Base-by-base conservation (phyloP, 2,797 vertebrate species). In the Macropodus opercularis region DNA sequence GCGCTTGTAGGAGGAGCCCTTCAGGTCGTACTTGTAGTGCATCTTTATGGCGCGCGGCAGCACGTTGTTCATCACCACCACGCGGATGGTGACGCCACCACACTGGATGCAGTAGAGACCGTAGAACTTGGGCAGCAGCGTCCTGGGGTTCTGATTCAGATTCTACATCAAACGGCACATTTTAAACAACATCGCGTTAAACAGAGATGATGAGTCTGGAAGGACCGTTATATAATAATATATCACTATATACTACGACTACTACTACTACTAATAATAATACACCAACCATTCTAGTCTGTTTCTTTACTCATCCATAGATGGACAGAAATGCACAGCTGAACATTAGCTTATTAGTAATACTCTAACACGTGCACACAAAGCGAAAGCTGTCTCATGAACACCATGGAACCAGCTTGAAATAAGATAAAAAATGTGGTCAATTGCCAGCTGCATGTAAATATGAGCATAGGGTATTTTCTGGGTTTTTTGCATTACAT, bases 31-130 rank as follows among this genome's bases (percentile, higher is more conserved):
- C 0, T 94, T 98, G 86, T 94, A 95, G 89, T 98, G 93, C 96
- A 98, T 98, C 79, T 87, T 93, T 63, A 99, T 88, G 52, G 92
- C 92, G 10, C 95, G 89, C 0, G 97, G 97, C 69, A 99, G 83
- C 71, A 99, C 92, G 4, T 99, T 99, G 92, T 99, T 99, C 97
- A 99, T 99, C 36, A 99, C 95, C 79, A 98, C 93, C 64, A 97
- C 88, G 9, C 97, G 93, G 77, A 96, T 91, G 51, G 94, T 98
- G 72, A 92, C 84, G 4, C 96, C 94, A 6, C 94, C 87, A 0
- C 94, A 95, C 46, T 97, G 95, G 91, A 98, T 93, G 14, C 94
- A 99, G 75, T 99, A 98, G 0, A 99, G 93, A 23, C 97, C 97
- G n/a, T 98, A 99, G 86, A 98, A 99, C 85, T 99, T 99, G 3